These are phyloP conservation scores for Alsophila aescularia DNA, from an alignment of 2,888 invertebrate genomes.

Conservation along the genomic window DNA sequence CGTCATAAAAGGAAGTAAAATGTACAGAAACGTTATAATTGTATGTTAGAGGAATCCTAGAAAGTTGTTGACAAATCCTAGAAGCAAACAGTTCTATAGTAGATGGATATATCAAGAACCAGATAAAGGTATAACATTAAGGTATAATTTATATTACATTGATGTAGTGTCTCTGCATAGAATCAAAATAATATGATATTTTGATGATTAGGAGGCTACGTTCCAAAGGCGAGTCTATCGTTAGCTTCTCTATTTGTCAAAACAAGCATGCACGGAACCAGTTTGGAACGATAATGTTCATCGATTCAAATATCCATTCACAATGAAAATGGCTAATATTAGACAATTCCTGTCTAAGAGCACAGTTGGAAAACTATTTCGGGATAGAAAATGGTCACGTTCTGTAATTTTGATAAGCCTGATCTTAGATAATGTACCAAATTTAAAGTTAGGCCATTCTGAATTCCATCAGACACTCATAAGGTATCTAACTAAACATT, in stretches of 20 bases:
- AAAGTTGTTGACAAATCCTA: no score
- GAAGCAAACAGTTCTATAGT: no score
- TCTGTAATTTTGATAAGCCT: no score
- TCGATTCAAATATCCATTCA: slow-evolving; percentile 12
- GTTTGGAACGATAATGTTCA: slow-evolving; percentile 18
- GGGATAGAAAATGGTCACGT: no score
- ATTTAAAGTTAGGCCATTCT: no score
- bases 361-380: not conserved
- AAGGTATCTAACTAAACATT: not conserved
- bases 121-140: no score
- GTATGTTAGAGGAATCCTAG: no score
- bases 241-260: slow-evolving; percentile 14
- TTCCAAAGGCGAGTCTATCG: not conserved
- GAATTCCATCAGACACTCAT: no score
- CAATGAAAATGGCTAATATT: slow-evolving; percentile 3
- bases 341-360: slow-evolving; percentile 2
- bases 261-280: slow-evolving; percentile 9
- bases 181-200: slow-evolving; percentile 11
- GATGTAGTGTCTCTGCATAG: not conserved
- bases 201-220: slow-evolving; percentile 9
- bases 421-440: no score
- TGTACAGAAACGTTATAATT: no score
- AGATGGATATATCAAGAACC: no score
- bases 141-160: not conserved
- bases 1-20: no score